Base-by-base conservation (phyloP, 2,888 invertebrate species). In the Xestia ashworthii region DNA sequence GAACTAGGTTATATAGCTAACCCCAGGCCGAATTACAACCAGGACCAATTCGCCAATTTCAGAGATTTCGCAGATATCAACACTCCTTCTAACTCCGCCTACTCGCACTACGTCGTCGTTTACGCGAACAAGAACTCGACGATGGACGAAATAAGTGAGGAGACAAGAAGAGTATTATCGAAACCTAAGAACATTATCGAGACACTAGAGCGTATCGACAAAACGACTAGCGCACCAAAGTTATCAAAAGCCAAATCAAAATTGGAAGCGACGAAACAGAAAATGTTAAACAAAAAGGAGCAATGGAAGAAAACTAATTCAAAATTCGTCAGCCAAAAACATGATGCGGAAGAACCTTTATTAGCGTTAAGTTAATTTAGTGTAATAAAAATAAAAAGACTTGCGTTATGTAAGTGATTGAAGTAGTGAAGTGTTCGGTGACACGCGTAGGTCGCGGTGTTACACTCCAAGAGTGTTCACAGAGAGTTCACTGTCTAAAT, bases 11-110 rank as follows among this genome's bases (percentile, higher is more conserved):
- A 97, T 85, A 97, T 97, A 55, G 97, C 97, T 1, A 98, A 98
- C 90, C 98, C 98, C 0, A 97, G 98, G 90, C 98, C 98, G 8
- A 98, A 98, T 71, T 98, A 98, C 87, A 97, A 98, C 46, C 98
- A 98, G 78, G 98, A 99, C 90, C 99, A 99, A 91, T 99, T 99
- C 91, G 98, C 98, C 8, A 98, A 99, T 92, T 99, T 99, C 95
- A 97, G 98, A 89, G 99, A 99, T 92, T 99, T 99, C 90, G 99
- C 99, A 0, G 99, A 99, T 89, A 99, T 99, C 74, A 99, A 98
- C 82, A 98, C 98, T 5, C 98, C 98, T 0, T 97, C 98, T 0
- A 98, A 98, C 90, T 95, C 96, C 3, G 98, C 98, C 11, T 99
- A 98, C 93, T 98, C 98, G 0, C 98, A 98, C 88, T 98, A 98